phyloP scores from a whole-genome alignment of 2,113 vertebrate genomes.

The Otocyon megalotis region DNA sequence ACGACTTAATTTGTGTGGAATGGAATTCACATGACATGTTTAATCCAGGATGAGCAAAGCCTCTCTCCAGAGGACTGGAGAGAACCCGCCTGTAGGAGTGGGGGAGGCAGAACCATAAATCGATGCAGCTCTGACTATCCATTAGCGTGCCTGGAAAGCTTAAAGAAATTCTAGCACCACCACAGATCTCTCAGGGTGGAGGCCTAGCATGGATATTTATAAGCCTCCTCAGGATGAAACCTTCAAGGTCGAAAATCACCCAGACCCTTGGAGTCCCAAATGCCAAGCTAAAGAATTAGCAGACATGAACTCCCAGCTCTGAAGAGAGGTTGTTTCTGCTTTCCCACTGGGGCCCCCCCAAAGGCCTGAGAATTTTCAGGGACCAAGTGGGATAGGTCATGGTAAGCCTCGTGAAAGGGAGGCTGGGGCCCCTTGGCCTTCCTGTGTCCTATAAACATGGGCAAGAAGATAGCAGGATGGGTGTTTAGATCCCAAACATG shows the following conservation, averaged over 20 bases:
- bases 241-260: neutral
- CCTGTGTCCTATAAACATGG: constrained; percentile 72
- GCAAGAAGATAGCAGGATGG: constrained; percentile 42
- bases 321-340: neutral
- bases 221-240: neutral
- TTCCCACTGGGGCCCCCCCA: neutral
- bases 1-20: neutral
- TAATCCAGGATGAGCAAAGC: neutral
- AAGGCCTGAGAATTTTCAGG: neutral
- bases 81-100: neutral
- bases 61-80: neutral
- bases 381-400: neutral
- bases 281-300: neutral
- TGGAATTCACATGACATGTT: neutral
- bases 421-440: neutral
- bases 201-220: neutral
- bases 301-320: neutral
- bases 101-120: neutral
- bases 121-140: neutral
- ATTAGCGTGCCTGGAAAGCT: neutral
- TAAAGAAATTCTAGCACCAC: neutral
- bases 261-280: neutral
- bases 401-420: neutral
- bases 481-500: constrained; percentile 77
- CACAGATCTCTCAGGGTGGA: neutral